A percentile compares a stretch with the other conserved stretches of the same genome.
Conservation (phyloP, 2,888 invertebrate genomes). For the Heliconius ethilla region DNA sequence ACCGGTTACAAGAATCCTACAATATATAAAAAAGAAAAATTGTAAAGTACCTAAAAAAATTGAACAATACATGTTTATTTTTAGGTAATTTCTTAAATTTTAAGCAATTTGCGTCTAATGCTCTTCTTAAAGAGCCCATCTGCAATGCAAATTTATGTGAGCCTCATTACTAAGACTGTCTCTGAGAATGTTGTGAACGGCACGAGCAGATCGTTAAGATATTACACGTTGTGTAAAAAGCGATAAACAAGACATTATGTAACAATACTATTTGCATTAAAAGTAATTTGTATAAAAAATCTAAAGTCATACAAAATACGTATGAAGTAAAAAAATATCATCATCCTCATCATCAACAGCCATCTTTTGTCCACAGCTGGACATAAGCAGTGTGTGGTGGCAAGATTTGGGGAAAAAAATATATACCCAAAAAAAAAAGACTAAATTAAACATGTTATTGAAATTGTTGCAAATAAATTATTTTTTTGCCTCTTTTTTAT, state of each 20-base stretch:
- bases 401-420: too few relatives aligned
- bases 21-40: too few relatives aligned
- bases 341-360: too few relatives aligned
- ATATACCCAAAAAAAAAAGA: too few relatives aligned
- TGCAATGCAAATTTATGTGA: conserved; percentile 29
- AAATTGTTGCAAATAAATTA: too few relatives aligned
- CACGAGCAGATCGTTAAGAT: not conserved
- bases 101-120: conserved; percentile 25
- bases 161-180: conserved; percentile 28
- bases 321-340: not conserved
- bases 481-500: not conserved
- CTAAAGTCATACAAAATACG: not conserved
- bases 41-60: not conserved
- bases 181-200: conserved; percentile 19
- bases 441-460: too few relatives aligned
- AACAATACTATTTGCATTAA: not conserved
- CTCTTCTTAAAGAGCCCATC: conserved; percentile 27
- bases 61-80: not conserved
- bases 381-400: too few relatives aligned
- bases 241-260: not conserved
- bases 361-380: too few relatives aligned
- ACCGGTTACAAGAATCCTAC: not conserved
- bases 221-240: conserved; percentile 9
- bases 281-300: too few relatives aligned
- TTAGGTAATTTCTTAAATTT: conserved; percentile 19